Conservation (phyloP, 1,140 invertebrate species). For the Helicoverpa zea region DNA sequence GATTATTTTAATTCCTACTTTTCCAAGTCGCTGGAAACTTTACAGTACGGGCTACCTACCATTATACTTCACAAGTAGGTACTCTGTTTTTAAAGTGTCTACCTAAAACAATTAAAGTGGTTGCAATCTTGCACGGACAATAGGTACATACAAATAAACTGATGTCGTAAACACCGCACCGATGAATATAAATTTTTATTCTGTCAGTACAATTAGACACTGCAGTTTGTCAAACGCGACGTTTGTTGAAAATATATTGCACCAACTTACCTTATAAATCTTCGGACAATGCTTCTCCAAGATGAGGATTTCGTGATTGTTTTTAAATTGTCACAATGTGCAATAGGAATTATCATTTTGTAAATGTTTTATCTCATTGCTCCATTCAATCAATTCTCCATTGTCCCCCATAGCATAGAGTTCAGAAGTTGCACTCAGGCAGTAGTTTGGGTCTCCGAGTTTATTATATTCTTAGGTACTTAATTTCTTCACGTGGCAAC, state of each 20-base stretch:
- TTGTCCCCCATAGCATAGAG: too few species aligned
- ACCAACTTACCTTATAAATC: conserved; percentile 24
- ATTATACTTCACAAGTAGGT: not conserved
- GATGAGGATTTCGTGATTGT: conserved; percentile 2
- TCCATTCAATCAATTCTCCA: too few species aligned
- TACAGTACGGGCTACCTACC: too few species aligned
- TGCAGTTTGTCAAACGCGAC: conserved; percentile 28
- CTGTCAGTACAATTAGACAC: conserved; percentile 38
- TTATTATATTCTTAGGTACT: too few species aligned
- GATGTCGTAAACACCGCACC: conserved; percentile 23
- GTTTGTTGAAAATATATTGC: conserved; percentile 35
- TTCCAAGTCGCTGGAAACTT: too few species aligned
- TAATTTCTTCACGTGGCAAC: too few species aligned
- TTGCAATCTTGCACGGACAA: conserved; percentile 31
- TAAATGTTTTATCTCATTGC: not conserved
- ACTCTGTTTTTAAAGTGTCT: not conserved
- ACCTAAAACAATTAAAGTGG: conserved; percentile 15
- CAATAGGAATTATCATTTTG: not conserved
- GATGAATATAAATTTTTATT: conserved; percentile 39
- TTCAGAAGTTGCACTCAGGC: too few species aligned
- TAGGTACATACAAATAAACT: conserved; percentile 35
- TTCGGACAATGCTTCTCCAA: conserved; percentile 24
- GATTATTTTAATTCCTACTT: too few species aligned
- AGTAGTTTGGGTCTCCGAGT: too few species aligned
- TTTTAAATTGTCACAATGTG: not conserved